Evolutionary conservation across 92 coral and sea anemone genomes (phyloP).

Genomic region (Muricea muricata): DNA sequence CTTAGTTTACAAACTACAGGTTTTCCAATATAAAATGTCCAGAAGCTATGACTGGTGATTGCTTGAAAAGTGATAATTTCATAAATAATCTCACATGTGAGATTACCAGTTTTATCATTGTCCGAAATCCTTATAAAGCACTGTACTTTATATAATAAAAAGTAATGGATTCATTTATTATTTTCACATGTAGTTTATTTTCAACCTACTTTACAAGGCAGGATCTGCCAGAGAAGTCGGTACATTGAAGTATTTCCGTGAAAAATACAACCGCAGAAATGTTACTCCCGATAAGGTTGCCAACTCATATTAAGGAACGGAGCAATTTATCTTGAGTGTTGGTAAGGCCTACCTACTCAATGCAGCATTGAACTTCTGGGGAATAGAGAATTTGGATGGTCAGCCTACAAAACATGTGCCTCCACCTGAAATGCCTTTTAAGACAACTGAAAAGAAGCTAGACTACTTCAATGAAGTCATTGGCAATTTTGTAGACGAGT

Average conservation of each 20-base stretch:
- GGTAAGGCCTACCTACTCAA: conserved; percentile 21
- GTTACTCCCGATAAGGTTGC: conserved; percentile 38
- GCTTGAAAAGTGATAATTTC: no score
- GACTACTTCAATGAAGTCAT: conserved; percentile 43
- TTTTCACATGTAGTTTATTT: conserved; percentile 8
- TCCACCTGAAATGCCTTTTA: conserved; percentile 34
- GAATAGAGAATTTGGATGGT: conserved; percentile 18
- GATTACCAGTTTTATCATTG: background rate
- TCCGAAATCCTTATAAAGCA: background rate
- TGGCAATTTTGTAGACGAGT: conserved; percentile 52
- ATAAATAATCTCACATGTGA: no score
- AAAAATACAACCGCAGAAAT: conserved; percentile 46
- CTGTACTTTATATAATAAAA: background rate
- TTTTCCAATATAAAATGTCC: no score
- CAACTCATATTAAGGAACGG: conserved; percentile 24
- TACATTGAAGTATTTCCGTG: conserved; percentile 63
- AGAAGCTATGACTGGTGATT: no score
- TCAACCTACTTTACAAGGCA: conserved; percentile 29
- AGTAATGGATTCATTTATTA: background rate
- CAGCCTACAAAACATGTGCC: conserved; percentile 26
- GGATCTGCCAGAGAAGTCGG: conserved; percentile 58
- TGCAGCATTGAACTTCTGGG: conserved; percentile 49
- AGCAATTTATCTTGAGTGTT: conserved; percentile 26
- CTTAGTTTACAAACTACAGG: no score
- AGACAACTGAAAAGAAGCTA: conserved; percentile 13